These are phyloP conservation scores for Oreotrochilus melanogaster DNA, from an alignment of 2,113 vertebrate genomes.

Conservation along the genomic window DNA sequence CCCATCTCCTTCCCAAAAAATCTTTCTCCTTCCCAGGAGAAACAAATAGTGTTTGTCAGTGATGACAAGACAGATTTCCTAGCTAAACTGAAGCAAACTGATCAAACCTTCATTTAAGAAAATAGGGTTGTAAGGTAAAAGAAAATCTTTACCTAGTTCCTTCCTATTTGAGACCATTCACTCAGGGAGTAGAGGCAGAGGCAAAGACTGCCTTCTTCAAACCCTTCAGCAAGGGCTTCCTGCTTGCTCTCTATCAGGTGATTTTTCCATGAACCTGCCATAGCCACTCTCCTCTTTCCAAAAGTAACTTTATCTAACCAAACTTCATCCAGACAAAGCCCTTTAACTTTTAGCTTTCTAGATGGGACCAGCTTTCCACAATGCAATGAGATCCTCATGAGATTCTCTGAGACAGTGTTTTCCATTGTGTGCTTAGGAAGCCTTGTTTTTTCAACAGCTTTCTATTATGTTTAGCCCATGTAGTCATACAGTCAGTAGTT, in stretches of 20 bases:
- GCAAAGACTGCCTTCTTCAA: neutral
- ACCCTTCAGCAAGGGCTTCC: neutral
- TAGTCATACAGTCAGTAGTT: neutral
- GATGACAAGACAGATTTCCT: neutral
- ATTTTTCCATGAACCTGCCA: neutral
- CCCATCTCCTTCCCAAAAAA: neutral
- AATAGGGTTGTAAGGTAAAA: neutral
- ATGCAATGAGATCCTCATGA: neutral
- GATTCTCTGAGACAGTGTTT: neutral
- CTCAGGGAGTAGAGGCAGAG: neutral
- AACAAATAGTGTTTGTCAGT: neutral
- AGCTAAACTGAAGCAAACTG: neutral
- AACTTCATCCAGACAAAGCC: neutral
- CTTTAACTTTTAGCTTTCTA: neutral
- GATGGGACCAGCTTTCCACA: neutral
- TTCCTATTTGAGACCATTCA: neutral
- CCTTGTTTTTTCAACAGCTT: neutral
- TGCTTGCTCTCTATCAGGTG: neutral
- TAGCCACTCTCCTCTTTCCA: neutral
- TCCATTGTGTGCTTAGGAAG: neutral
- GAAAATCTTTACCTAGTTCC: neutral
- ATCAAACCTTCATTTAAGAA: neutral
- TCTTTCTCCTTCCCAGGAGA: neutral
- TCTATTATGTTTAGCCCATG: neutral
- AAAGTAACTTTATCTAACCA: neutral